These are phyloP conservation scores for Oophaga sylvatica DNA, from an alignment of 2,797 vertebrate species.

Conservation along the genomic window DNA sequence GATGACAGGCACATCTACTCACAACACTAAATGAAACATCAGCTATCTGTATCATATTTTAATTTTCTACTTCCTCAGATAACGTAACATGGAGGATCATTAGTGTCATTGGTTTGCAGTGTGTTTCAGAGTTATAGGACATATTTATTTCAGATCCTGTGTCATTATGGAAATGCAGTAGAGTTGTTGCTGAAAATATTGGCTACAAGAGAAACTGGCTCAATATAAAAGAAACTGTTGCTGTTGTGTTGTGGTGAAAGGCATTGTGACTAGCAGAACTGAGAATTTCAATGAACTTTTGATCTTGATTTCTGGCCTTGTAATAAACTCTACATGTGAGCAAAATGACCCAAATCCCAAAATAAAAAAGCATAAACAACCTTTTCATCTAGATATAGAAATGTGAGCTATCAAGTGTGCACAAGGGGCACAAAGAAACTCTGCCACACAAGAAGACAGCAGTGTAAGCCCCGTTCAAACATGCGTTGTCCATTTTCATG, in stretches of 20 bases:
- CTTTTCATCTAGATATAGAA: not conserved
- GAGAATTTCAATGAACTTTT: not conserved
- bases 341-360: not conserved
- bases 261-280: slow-evolving; percentile 1
- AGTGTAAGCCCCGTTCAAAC: too few relatives aligned
- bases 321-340: not conserved
- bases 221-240: slow-evolving; percentile 8
- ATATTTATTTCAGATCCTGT: slow-evolving; percentile 23
- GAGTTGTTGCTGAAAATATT: not conserved
- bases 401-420: not conserved
- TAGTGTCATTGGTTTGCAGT: slow-evolving; percentile 34
- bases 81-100: slow-evolving; percentile 32
- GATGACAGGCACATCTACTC: slow-evolving; percentile 51
- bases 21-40: slow-evolving; percentile 56
- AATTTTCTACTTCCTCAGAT: slow-evolving; percentile 56
- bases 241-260: slow-evolving; percentile 9
- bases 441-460: not conserved
- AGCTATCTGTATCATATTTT: slow-evolving; percentile 51
- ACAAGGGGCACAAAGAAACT: not conserved
- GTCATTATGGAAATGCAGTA: slow-evolving; percentile 23
- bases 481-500: too few relatives aligned
- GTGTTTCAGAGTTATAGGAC: slow-evolving; percentile 32
- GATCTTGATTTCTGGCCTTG: slow-evolving; percentile 5
- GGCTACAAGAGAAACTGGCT: slow-evolving; percentile 9
- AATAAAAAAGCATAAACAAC: not conserved